Evolutionary conservation across 2,113 vertebrate species (phyloP).

Genomic region (Tylochromis polylepis): DNA sequence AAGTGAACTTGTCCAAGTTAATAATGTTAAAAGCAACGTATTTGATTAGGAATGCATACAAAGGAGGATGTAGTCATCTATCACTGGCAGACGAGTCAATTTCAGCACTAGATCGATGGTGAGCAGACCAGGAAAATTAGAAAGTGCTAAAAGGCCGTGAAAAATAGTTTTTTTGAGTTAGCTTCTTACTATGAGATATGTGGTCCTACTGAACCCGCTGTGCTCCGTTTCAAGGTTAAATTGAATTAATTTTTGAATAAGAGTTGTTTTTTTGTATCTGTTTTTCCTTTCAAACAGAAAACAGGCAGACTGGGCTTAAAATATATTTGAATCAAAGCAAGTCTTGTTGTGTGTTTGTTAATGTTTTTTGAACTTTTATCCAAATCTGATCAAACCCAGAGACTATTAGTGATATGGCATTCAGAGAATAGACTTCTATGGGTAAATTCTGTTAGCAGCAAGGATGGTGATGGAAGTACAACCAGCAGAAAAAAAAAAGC

Average conservation of each 20-base stretch:
- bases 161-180: neutral
- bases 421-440: neutral
- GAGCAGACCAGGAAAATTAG: neutral
- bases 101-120: neutral
- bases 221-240: neutral
- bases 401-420: neutral
- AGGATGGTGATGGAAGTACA: neutral
- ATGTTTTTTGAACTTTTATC: neutral
- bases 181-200: neutral
- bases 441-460: neutral
- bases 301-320: neutral
- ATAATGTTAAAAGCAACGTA: conserved; percentile 58
- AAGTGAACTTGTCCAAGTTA: conserved; percentile 48
- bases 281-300: neutral
- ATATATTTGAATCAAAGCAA: neutral
- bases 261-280: neutral
- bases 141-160: neutral
- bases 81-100: conserved; percentile 29
- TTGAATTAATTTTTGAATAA: neutral
- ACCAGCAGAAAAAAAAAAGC: neutral
- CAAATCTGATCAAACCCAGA: neutral
- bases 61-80: conserved; percentile 26
- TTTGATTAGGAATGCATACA: conserved; percentile 64
- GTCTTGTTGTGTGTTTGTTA: neutral
- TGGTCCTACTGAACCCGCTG: neutral